A percentile compares a stretch with the other conserved stretches of the same genome.
These are phyloP conservation scores for Oriolus oriolus DNA, from an alignment of 2,113 vertebrate species.

Conservation along the genomic window DNA sequence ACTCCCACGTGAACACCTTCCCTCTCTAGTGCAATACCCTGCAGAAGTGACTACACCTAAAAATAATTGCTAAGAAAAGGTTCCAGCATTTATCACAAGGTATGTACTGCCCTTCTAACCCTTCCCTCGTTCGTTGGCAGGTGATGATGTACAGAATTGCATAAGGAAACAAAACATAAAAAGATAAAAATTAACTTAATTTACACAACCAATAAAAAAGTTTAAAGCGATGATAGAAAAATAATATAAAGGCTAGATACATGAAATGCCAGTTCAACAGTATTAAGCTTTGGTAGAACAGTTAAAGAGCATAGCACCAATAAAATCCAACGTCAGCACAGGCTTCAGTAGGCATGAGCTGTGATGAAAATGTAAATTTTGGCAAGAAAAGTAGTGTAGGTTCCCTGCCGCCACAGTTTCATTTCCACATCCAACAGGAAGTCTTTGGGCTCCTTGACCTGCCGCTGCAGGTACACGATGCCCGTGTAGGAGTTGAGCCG, in stretches of 20 bases:
- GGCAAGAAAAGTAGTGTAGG: conserved; percentile 85
- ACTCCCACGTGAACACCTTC: background rate
- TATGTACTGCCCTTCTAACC: background rate
- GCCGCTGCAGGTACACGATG: conserved; percentile 83
- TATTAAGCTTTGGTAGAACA: conserved; percentile 49
- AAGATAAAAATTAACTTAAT: conserved; percentile 67
- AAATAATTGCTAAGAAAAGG: background rate
- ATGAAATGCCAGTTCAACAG: conserved; percentile 35
- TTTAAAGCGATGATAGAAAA: conserved; percentile 39
- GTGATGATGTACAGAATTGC: background rate
- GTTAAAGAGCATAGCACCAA: conserved; percentile 70
- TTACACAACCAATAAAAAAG: conserved; percentile 42
- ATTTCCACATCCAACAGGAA: conserved; percentile 93
- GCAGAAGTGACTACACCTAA: conserved; percentile 1
- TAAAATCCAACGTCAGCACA: background rate
- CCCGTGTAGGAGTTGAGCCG: conserved; percentile 87
- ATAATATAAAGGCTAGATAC: conserved; percentile 55
- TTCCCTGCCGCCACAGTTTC: conserved; percentile 90
- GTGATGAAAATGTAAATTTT: conserved; percentile 93
- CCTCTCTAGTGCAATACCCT: conserved; percentile 11
- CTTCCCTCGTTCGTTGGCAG: background rate
- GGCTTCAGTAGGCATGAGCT: conserved; percentile 68
- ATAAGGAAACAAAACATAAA: background rate
- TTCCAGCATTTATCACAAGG: background rate
- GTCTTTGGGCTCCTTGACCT: conserved; percentile 81